phyloP scores from a whole-genome alignment of 2,113 vertebrate species.

The Poeciliopsis occidentalis region DNA sequence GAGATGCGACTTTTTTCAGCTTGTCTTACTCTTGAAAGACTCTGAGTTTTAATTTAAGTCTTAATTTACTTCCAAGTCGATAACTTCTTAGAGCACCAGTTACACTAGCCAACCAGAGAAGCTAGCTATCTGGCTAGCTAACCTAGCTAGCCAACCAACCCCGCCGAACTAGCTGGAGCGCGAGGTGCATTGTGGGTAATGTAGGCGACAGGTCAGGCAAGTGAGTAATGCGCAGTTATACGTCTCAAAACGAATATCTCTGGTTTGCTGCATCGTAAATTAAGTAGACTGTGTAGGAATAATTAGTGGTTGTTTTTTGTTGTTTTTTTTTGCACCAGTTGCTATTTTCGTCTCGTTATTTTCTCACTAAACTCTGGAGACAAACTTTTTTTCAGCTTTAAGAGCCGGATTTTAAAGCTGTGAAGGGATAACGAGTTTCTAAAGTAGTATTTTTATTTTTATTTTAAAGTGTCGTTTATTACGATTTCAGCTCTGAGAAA shows the following conservation, averaged over 20 bases:
- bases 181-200: slow-evolving; percentile 18
- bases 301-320: background rate
- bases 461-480: too few species aligned
- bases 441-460: too few species aligned
- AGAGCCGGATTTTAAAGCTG: too few species aligned
- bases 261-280: background rate
- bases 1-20: background rate
- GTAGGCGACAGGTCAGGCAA: background rate
- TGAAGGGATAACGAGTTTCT: too few species aligned
- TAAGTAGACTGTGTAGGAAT: background rate
- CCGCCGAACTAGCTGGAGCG: background rate
- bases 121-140: background rate
- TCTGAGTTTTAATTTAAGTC: background rate
- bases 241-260: background rate
- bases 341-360: background rate
- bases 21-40: background rate
- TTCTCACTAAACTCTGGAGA: background rate
- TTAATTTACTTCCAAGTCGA: background rate
- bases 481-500: too few species aligned
- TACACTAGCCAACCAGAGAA: background rate
- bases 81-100: background rate
- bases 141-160: background rate
- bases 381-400: too few species aligned
- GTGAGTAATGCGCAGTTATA: background rate
- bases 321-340: background rate